Base-by-base conservation (phyloP, 2,113 vertebrate genomes). In the Mohoua ochrocephala region DNA sequence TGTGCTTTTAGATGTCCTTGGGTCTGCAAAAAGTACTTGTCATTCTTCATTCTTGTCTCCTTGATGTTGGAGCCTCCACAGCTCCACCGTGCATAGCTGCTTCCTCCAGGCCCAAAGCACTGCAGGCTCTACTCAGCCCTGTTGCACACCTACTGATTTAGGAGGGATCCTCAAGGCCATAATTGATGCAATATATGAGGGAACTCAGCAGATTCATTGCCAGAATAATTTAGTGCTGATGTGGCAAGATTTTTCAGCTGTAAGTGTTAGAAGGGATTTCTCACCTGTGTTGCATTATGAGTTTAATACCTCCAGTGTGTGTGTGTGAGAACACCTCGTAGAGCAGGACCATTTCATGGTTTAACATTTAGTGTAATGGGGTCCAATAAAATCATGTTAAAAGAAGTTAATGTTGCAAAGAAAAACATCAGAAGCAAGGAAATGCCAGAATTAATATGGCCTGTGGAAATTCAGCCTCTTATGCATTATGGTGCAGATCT, bases 381-480 rank as follows among this genome's bases (percentile, higher is more conserved):
- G 26, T 89, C 87, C 89, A 92, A 91, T 87, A 95, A 95, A 95
- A 92, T 87, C 44, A 84, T 69, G 84, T 95, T 92, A 82, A 92
- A 92, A 91, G 84, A 94, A 84, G 94, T 94, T 95, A 95, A 95
- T 54, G 89, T 95, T 96, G 84, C 91, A 89, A 92, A 96, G 74
- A 42, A 94, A 95, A 96, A 95, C 74, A 92, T 87, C 73, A 95
- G 84, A 96, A 95, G 91, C 84, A 76, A 91, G 69, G 77, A 95
- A 96, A 95, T 91, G 84, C 87, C 91, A 93, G 87, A 84, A 93
- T 94, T 94, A 94, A 95, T 85, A 93, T 47, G 52, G 53, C 37
- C 87, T 76, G 52, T 95, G 68, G 60, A 94, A 97, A 92, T 81
- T 54, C 39, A 95, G 83, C 77, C 64, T 86, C 83, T 73, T 80